Percentiles rank a stretch among this genome's conserved stretches.
phyloP scores from a whole-genome alignment of 2,888 invertebrate genomes.

The Dilophus febrilis region DNA sequence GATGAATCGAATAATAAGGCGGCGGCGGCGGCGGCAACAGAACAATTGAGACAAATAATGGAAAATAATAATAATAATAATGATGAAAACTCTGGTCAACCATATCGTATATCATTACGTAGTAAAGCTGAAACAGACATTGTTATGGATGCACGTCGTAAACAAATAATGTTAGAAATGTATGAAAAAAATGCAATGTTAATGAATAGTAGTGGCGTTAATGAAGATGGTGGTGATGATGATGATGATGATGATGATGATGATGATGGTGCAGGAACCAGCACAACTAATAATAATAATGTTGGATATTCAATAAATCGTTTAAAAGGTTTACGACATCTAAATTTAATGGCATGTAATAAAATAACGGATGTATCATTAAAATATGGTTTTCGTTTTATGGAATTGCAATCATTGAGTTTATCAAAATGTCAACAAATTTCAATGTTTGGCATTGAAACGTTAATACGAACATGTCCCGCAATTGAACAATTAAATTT shows the following conservation, averaged over 20 bases:
- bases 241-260: conserved; percentile 12
- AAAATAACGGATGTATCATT: conserved; percentile 55
- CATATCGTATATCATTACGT: conserved; percentile 36
- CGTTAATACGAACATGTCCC: conserved; percentile 46
- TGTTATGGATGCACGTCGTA: conserved; percentile 44
- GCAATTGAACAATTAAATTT: conserved; percentile 51
- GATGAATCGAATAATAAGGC: background rate
- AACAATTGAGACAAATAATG: conserved; percentile 12
- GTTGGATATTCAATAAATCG: conserved; percentile 33
- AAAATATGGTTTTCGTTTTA: conserved; percentile 47
- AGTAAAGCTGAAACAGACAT: conserved; percentile 53
- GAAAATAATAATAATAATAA: conserved; percentile 10
- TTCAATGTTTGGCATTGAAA: conserved; percentile 43
- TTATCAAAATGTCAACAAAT: conserved; percentile 54
- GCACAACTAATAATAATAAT: background rate
- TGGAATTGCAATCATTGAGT: conserved; percentile 41
- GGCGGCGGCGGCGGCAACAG: background rate
- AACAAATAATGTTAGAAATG: conserved; percentile 42
- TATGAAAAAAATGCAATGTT: conserved; percentile 32
- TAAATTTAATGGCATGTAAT: conserved; percentile 51
- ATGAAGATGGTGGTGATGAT: conserved; percentile 6
- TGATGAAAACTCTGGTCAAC: conserved; percentile 8
- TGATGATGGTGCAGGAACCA: no score
- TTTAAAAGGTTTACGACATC: conserved; percentile 35
- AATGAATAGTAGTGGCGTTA: no score